Base-by-base conservation (phyloP, 2,797 vertebrate genomes). In the Lepus oiostolus region DNA sequence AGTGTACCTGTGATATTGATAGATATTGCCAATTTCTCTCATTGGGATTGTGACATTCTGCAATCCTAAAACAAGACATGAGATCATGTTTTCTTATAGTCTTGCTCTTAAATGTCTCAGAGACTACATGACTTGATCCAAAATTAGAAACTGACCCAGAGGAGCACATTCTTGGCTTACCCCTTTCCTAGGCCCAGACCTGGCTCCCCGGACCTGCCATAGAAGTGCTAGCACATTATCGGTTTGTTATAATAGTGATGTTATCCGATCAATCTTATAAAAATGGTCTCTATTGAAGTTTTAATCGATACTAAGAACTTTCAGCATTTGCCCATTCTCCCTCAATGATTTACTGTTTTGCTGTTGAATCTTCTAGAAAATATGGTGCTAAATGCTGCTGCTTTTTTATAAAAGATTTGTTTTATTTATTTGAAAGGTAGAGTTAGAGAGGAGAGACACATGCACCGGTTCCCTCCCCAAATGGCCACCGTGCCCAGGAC, bases 41-140 rank as follows among this genome's bases (percentile, higher is more conserved):
- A 17, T 1, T 58, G 32, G 38, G 7, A 28, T 82, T 65, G 65
- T 72, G 7, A 50, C 30, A 93, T 72, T 85, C 74, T 83, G 60
- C 52, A 85, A n/a, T 63, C 32, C 82, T 88, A 88, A 92, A 84
- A 58, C 22, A 63, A 86, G 9, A 54, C 1, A 16, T 83, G 38
- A 62, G 60, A 68, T 68, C 26, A 16, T 50, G 10, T 82, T 85
- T 88, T 77, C 58, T n/a, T 88, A 26, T 21, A 70, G 71, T 30
- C 32, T 42, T 94, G 47, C 28, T 95, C 77, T 92, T 79, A 85
- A 82, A 71, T 93, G 71, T 32, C 58, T 83, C 79, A 82, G 35
- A 35, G 17, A 63, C 65, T n/a, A 50, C 2, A 52, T 12, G 52
- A 82, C 38, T 85, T 81, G 32, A 47, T 82, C 42, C 70, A 58